Base-by-base conservation (phyloP, 2,888 invertebrate species). In the Rhagophthalmus giganteus region DNA sequence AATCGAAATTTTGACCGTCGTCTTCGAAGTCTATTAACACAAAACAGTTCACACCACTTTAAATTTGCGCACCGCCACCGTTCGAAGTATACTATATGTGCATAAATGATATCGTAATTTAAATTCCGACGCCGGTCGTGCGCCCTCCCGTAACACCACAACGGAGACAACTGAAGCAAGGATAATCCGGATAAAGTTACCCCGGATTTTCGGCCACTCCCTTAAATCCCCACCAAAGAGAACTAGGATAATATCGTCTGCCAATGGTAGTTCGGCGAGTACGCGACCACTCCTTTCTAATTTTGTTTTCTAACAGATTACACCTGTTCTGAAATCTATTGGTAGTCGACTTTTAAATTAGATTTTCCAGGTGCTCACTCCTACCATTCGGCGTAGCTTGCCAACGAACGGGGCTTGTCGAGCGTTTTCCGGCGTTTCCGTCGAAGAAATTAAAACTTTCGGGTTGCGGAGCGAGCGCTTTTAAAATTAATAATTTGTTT, bases 221-320 rank as follows among this genome's bases (percentile, higher is more conserved):
- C 62, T 45, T 50, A 51, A 52, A 50, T 57, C 66, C 68, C 67
- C 63, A 60, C 66, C 59, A 46, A 48, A 13, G 31, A 57, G 46
- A 60, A n/a, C n/a, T 61, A 49, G 54, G 63, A 54, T 46, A 45
- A 55, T 35, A 35, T 37, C 34, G 34, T 48, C 53, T 37, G 45
- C 69, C 70, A 70, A 70, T 70, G 54, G 57, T 54, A 54, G 24
- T 31, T 38, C 54, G 50, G 49, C 46, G 27, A 40, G 33, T 28
- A 27, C 16, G n/a, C 20, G 42, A 49, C 50, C 48, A 55, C 62
- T 54, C 68, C 67, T 62, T 57, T 55, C 52, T 44, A 59, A 60
- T 63, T 66, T 62, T 62, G 62, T 61, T 63, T 60, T 70, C 68
- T 68, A 68, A 66, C 68, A 71, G 69, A 68, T 72, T 70, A 66